Evolutionary conservation across 2,888 invertebrate genomes (phyloP).

Genomic region (Ctenicera cuprea): DNA sequence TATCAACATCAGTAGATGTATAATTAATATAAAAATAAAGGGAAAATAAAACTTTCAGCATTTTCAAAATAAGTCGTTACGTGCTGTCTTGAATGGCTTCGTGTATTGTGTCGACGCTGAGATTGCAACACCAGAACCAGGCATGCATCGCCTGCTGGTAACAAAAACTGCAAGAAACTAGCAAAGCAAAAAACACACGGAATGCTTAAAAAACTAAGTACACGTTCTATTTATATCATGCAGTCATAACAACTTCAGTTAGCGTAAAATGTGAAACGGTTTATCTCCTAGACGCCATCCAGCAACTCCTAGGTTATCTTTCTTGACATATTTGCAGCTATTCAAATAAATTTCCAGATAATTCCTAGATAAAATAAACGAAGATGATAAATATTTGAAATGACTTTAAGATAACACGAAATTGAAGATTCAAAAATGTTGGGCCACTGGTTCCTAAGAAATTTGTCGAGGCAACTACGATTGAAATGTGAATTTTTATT

Average conservation of each 20-base stretch:
- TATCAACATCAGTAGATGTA: too few species aligned
- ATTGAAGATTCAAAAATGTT: too few species aligned
- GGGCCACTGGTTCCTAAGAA: too few species aligned
- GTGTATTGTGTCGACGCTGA: too few species aligned
- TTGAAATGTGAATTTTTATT: too few species aligned
- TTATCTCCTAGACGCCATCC: conserved; percentile 43
- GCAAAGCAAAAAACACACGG: conserved; percentile 11
- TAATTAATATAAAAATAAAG: too few species aligned
- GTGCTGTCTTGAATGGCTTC: too few species aligned
- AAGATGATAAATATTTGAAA: conserved; percentile 27
- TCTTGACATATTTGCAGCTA: conserved; percentile 41
- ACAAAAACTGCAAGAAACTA: conserved; percentile 17
- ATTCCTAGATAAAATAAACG: conserved; percentile 19
- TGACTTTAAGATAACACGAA: background rate
- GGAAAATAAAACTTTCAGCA: too few species aligned
- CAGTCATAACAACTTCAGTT: conserved; percentile 33
- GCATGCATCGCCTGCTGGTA: background rate
- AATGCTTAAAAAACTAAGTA: conserved; percentile 19
- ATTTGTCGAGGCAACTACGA: too few species aligned
- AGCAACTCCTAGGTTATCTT: conserved; percentile 45
- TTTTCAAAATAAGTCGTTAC: too few species aligned
- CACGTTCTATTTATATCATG: conserved; percentile 30
- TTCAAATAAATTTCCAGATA: conserved; percentile 43
- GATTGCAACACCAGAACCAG: conserved; percentile 16
- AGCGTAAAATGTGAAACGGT: conserved; percentile 32